These are phyloP conservation scores for Chloroceryle inda DNA, from an alignment of 2,797 vertebrate genomes.

Conservation along the genomic window DNA sequence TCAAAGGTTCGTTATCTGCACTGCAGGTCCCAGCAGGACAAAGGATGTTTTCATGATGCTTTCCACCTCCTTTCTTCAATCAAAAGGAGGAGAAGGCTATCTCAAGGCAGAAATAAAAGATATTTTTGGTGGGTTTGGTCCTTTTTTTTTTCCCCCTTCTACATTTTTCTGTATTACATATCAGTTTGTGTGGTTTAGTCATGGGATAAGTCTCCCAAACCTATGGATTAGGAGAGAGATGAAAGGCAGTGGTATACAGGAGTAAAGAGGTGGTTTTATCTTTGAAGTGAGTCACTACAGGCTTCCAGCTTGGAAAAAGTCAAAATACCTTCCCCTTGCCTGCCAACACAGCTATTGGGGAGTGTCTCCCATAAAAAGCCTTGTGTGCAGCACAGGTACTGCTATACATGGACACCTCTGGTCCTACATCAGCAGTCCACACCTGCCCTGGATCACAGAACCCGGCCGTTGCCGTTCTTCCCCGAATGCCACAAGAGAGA, in stretches of 20 bases:
- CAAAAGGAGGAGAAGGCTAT: neutral
- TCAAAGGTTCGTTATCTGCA: neutral
- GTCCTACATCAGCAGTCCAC: neutral
- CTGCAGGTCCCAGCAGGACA: accelerated
- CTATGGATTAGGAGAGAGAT: slow-evolving; percentile 3
- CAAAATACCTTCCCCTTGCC: neutral
- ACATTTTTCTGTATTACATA: neutral
- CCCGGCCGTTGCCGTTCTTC: neutral
- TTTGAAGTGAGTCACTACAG: slow-evolving; percentile 2
- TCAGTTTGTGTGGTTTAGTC: neutral
- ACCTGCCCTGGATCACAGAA: accelerated
- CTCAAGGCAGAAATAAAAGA: neutral
- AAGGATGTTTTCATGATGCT: neutral
- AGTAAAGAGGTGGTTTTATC: neutral
- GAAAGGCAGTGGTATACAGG: neutral
- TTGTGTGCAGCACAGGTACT: neutral
- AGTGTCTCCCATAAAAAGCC: neutral
- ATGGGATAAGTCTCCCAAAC: neutral
- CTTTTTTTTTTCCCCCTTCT: accelerated
- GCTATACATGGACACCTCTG: neutral
- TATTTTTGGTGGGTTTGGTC: neutral
- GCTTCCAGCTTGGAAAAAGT: neutral
- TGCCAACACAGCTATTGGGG: neutral
- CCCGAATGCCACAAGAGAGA: neutral
- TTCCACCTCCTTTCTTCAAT: neutral